These are phyloP conservation scores for Eretmochelys imbricata DNA, from an alignment of 2,113 vertebrate genomes.

Conservation along the genomic window DNA sequence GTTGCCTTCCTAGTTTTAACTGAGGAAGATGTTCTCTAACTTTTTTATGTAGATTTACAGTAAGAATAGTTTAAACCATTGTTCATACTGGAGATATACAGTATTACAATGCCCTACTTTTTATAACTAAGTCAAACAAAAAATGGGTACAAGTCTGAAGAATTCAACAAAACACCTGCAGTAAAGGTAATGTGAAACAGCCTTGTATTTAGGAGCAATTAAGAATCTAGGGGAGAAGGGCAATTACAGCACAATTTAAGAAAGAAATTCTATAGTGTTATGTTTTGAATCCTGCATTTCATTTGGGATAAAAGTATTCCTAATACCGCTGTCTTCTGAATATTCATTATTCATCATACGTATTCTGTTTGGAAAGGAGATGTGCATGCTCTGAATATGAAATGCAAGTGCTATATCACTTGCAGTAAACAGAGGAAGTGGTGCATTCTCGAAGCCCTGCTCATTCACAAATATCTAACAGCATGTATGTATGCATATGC, in stretches of 20 bases:
- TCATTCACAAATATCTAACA: neutral
- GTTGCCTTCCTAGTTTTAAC: neutral
- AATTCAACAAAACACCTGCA: neutral
- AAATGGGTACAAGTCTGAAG: neutral
- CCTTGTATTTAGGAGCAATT: neutral
- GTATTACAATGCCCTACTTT: neutral
- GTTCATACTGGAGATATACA: neutral
- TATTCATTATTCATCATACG: neutral
- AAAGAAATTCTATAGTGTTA: neutral
- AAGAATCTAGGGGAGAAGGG: slow-evolving; percentile 13
- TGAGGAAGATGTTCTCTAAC: neutral
- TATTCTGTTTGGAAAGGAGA: neutral
- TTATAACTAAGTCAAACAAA: neutral
- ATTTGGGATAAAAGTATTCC: neutral
- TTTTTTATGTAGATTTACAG: neutral
- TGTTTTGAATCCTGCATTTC: slow-evolving; percentile 6
- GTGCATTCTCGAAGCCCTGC: neutral
- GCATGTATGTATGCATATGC: neutral
- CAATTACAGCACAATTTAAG: neutral
- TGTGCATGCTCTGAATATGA: neutral
- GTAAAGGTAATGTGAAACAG: slow-evolving; percentile 4
- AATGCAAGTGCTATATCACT: neutral
- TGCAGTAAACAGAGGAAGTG: neutral
- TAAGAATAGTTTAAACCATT: neutral
- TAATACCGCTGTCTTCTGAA: neutral